A percentile compares a stretch with the other conserved stretches of the same genome.
phyloP scores from a whole-genome alignment of 35 echinoderm and acorn worm species.

The Hemicentrotus pulcherrimus region DNA sequence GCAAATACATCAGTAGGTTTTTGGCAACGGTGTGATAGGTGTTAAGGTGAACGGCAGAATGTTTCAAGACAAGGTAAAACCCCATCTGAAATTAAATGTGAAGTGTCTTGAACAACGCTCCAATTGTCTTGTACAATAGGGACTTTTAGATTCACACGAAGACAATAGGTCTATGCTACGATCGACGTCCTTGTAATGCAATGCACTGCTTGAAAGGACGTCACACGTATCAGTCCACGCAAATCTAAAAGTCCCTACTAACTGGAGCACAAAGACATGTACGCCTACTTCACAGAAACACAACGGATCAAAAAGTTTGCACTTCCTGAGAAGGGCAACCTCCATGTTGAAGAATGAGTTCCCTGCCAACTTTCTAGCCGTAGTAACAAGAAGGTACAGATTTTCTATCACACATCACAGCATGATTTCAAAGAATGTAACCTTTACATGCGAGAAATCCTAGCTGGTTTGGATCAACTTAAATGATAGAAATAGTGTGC shows the following conservation, averaged over 20 bases:
- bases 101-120: background rate
- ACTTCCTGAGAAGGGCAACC: background rate
- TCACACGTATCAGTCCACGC: too few relatives aligned
- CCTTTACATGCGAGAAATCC: background rate
- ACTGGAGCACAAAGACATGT: background rate
- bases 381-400: background rate
- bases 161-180: too few relatives aligned
- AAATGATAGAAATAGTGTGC: too few relatives aligned
- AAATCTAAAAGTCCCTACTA: too few relatives aligned
- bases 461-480: too few relatives aligned
- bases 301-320: background rate
- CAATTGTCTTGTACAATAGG: background rate
- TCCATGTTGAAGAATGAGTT: background rate
- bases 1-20: background rate
- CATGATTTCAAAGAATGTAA: background rate
- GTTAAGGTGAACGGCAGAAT: background rate
- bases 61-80: background rate
- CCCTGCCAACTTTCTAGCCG: background rate
- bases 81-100: background rate
- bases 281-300: background rate
- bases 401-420: background rate
- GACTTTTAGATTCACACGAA: too few relatives aligned
- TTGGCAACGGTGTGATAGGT: background rate
- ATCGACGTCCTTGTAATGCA: too few relatives aligned
- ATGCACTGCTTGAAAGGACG: too few relatives aligned